These are phyloP conservation scores for Trilocha varians DNA, from an alignment of 2,888 invertebrate species.

Conservation along the genomic window DNA sequence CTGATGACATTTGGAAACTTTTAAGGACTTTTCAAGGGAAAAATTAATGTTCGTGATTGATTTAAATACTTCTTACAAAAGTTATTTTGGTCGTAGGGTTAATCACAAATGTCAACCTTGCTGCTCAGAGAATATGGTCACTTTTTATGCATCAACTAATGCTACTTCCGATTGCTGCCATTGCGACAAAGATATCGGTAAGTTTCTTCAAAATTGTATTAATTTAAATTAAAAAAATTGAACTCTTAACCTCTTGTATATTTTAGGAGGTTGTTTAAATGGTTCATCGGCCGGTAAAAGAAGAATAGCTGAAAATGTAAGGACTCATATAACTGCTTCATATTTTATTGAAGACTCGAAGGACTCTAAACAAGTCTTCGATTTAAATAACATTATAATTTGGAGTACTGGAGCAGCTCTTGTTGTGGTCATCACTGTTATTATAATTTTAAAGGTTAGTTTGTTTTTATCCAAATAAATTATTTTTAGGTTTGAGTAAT, in stretches of 20 bases:
- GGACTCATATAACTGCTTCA: constrained; percentile 47
- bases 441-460: constrained; percentile 45
- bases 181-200: constrained; percentile 80
- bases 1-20: no score
- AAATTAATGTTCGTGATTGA: no score
- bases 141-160: constrained; percentile 40
- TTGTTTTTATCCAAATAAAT: no score
- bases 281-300: constrained; percentile 82
- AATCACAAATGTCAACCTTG: constrained; percentile 85
- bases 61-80: no score
- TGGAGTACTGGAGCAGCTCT: constrained; percentile 35
- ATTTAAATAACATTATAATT: constrained; percentile 37
- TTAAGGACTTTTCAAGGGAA: no score
- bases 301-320: constrained; percentile 74
- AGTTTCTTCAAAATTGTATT: constrained; percentile 16
- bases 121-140: constrained; percentile 72
- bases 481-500: no score
- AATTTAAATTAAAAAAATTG: neutral
- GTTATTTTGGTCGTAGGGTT: constrained; percentile 51
- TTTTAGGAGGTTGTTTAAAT: constrained; percentile 79
- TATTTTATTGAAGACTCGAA: constrained; percentile 48
- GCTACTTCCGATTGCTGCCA: constrained; percentile 74
- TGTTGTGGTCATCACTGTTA: constrained; percentile 31
- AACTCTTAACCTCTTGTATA: neutral
- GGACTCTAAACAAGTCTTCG: constrained; percentile 31